Conservation (phyloP, 2,113 vertebrate species). For the Corvus hawaiiensis region DNA sequence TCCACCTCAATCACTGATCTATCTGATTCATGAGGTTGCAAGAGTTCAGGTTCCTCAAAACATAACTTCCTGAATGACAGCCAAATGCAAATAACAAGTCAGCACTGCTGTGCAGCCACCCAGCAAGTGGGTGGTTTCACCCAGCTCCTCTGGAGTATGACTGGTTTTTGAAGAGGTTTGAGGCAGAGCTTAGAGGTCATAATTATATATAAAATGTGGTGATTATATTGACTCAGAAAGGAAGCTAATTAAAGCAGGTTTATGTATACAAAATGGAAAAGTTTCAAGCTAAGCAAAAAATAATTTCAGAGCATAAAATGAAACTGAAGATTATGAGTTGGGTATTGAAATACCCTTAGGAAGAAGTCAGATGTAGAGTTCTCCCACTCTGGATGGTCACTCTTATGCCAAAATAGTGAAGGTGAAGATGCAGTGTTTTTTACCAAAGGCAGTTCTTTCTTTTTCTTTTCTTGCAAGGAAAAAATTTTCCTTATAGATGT, state of each 20-base stretch:
- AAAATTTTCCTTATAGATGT: neutral
- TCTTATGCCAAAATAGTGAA: neutral
- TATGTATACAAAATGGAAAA: slow-evolving; percentile 3
- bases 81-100: neutral
- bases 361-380: neutral
- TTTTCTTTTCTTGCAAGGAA: neutral
- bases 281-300: slow-evolving; percentile 18
- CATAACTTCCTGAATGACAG: neutral
- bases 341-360: neutral
- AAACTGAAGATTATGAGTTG: neutral
- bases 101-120: neutral
- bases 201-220: neutral
- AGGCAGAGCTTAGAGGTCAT: neutral
- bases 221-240: neutral
- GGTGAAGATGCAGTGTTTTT: neutral
- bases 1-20: neutral
- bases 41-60: neutral
- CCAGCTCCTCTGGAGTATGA: neutral
- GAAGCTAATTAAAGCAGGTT: neutral
- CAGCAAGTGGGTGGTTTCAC: neutral
- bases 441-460: neutral
- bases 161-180: neutral
- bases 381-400: neutral
- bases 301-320: neutral
- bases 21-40: neutral